A percentile compares a stretch with the other conserved stretches of the same genome.
These are phyloP conservation scores for Drosophila cognata DNA, from an alignment of 2,888 invertebrate genomes.

Conservation along the genomic window DNA sequence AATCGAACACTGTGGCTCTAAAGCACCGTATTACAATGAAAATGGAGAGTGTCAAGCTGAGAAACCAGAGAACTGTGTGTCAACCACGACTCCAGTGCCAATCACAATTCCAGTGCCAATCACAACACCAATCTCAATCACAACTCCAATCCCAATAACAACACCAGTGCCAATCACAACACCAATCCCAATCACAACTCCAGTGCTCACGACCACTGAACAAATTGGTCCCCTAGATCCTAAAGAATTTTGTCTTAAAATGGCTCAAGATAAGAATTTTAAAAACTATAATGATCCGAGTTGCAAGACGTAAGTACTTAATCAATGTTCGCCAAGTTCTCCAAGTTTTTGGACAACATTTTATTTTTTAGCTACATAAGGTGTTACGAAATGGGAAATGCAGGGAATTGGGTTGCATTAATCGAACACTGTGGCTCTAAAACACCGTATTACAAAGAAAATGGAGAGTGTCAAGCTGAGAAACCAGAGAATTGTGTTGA, in stretches of 20 bases:
- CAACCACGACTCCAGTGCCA: accelerated
- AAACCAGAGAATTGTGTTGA: background rate
- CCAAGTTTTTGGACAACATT: background rate
- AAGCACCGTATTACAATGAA: no score
- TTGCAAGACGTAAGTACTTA: constrained; percentile 40
- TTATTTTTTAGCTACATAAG: background rate
- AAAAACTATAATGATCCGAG: constrained; percentile 45
- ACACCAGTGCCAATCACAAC: background rate
- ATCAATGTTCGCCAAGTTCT: background rate
- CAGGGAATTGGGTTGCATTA: background rate
- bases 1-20: background rate
- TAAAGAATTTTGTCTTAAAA: background rate
- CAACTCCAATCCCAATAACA: background rate
- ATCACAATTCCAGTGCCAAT: background rate
- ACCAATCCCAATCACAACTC: background rate
- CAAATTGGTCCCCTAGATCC: background rate
- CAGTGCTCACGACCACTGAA: background rate
- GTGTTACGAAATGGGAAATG: background rate
- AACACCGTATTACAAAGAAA: no score
- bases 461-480: background rate
- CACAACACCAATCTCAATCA: accelerated
- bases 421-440: background rate
- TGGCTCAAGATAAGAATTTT: background rate
- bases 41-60: background rate
- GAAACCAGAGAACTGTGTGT: background rate